Percentiles rank a stretch among this genome's conserved stretches.
These are phyloP conservation scores for Ligdia adustata DNA, from an alignment of 2,888 invertebrate genomes.

Conservation along the genomic window DNA sequence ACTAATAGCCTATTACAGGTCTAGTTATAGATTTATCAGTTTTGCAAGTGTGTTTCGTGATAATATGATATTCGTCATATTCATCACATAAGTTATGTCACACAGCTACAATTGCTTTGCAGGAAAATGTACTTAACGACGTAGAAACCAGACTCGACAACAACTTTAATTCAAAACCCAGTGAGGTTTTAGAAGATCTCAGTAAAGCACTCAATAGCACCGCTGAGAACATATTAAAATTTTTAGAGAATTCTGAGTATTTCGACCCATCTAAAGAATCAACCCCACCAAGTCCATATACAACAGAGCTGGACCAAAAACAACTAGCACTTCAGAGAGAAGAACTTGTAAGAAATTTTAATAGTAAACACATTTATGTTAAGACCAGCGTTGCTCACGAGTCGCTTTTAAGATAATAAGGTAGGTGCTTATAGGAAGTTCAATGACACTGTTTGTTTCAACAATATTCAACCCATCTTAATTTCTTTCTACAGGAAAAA, in stretches of 20 bases:
- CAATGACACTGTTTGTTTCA: neutral
- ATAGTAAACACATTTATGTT: too few species aligned
- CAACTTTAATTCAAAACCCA: constrained; percentile 40
- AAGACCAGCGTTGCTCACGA: too few species aligned
- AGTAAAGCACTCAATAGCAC: constrained; percentile 49
- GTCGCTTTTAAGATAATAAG: too few species aligned
- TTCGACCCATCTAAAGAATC: constrained; percentile 24
- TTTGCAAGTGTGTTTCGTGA: too few species aligned
- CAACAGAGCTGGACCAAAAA: constrained; percentile 61
- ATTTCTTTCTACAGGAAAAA: constrained; percentile 51
- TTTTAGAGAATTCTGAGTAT: constrained; percentile 50
- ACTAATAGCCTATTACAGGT: too few species aligned
- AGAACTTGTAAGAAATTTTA: constrained; percentile 63
- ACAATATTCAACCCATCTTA: too few species aligned
- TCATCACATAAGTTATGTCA: too few species aligned
- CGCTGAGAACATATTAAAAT: constrained; percentile 51
- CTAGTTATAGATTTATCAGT: too few species aligned
- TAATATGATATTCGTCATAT: too few species aligned
- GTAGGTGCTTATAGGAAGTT: too few species aligned
- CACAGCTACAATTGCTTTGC: too few species aligned
- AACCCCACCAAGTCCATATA: constrained; percentile 35
- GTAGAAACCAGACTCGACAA: constrained; percentile 50
- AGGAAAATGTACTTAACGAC: constrained; percentile 44
- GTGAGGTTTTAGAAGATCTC: constrained; percentile 48
- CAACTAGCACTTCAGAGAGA: constrained; percentile 59